Evolutionary conservation across 2,113 vertebrate species (phyloP), one percentile per base, ranked within the genome.

Genomic region (Triplophysa siluroides): DNA sequence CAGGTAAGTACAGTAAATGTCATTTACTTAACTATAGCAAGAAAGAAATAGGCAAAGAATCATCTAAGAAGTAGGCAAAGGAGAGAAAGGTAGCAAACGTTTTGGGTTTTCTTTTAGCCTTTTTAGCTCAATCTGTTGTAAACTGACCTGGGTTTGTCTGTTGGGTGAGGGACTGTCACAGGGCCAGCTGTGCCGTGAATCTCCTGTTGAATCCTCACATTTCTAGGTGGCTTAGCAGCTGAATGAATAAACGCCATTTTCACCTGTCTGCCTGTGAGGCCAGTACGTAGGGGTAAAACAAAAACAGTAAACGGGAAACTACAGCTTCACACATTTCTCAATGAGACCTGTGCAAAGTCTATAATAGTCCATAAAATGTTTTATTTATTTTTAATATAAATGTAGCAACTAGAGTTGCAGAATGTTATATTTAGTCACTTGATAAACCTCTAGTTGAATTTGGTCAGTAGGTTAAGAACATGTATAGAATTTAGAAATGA

Each of bases 241-340:
- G 89, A 86, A 33, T 92, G 90, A 80, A 95, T 75, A 69, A 94
- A 96, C 47, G 95, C 92, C 91, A 96, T 90, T 91, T 96, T 96
- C 84, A 93, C 92, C 90, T 94, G 93, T 47, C 94, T 90, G 26
- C 95, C 95, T 96, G 85, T 83, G 4, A 47, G 24, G 43, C 2
- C 1, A 43, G 7, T 43, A 43, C 10, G 1, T 2, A 23, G 26
- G 4, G 52, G n/a, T 65, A 23, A 16, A 2, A 60, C 13, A 18
- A 58, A 18, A 23, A 58, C 29, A 68, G 29, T 11, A 61, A 43
- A 41, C 8, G 38, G 38, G 38, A 41, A 43, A 10, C 41, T 9
- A 11, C 41, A 43, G 8, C 10, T 43, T 43, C 41, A 43, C 10
- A 43, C 7, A 43, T 43, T 11, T 43, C 8, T 43, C 3, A 43